Percentiles rank a stretch among this genome's conserved stretches.
Evolutionary conservation across 2,113 vertebrate species (phyloP).

Genomic region (Oreochromis niloticus): DNA sequence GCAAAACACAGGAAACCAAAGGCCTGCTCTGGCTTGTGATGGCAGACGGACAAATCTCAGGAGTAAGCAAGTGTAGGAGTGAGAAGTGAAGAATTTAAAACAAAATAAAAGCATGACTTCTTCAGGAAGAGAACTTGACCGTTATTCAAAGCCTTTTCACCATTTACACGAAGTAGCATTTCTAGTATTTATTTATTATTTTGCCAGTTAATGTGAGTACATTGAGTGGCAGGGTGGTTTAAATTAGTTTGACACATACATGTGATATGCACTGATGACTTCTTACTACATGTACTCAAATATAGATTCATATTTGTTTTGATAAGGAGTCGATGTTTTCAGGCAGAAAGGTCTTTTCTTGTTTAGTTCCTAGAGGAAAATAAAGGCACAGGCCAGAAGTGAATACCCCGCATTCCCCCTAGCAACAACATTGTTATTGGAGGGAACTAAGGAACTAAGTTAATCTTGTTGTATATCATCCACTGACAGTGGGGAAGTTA

Average conservation of each 20-base stretch:
- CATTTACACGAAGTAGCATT: not conserved
- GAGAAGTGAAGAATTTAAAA: constrained; percentile 50
- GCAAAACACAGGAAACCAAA: constrained; percentile 59
- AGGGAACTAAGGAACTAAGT: constrained; percentile 12
- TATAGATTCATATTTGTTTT: not conserved
- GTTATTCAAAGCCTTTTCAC: not conserved
- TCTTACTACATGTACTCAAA: not conserved
- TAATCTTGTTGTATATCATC: not conserved
- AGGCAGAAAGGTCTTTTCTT: not conserved
- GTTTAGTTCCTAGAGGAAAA: not conserved
- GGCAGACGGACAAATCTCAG: constrained; percentile 42
- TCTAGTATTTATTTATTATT: not conserved
- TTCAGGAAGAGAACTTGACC: constrained; percentile 24
- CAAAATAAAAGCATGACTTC: constrained; percentile 1
- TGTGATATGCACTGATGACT: not conserved
- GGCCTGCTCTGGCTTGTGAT: constrained; percentile 50
- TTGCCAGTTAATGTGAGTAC: not conserved
- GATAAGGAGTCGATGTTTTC: constrained; percentile 4
- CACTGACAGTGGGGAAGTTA: not conserved
- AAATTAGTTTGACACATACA: not conserved
- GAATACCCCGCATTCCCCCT: not conserved
- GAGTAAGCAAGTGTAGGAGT: constrained; percentile 23
- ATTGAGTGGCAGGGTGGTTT: not conserved
- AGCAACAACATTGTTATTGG: constrained; percentile 36
- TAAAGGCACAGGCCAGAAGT: not conserved